Base-by-base conservation (phyloP, 92 coral and sea anemone genomes). In the Actinostola sp. region DNA sequence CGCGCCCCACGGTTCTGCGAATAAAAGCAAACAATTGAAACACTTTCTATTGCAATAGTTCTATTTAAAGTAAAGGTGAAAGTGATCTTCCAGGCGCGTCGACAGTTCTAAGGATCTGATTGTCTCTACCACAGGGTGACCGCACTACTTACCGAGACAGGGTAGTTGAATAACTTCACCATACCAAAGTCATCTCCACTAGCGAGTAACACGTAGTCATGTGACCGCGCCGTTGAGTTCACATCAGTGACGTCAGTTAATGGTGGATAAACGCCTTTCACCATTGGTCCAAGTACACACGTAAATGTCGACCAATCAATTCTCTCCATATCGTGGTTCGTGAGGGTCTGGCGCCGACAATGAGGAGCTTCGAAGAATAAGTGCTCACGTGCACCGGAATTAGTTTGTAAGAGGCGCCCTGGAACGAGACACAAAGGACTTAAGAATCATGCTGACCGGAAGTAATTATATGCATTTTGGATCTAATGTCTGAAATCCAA, bases 101-200 rank as follows among this genome's bases (percentile, higher is more conserved):
- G n/a, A n/a, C n/a, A n/a, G n/a, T n/a, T n/a, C n/a, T n/a, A n/a
- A n/a, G n/a, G n/a, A n/a, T n/a, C n/a, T n/a, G n/a, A n/a, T n/a
- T n/a, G n/a, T n/a, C n/a, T 57, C 64, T 23, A 29, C 64, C 36
- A 23, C 17, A 25, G 28, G 28, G 17, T 4, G 5, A 3, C 28
- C 42, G 11, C 42, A 36, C 2, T 52, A 51, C 74, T 69, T 65
- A 94, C 98, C 86, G 83, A 71, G 19, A 94, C 90, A 12, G 98
- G 98, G 61, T 92, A 94, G 58, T 94, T 82, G 60, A 94, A 94
- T 36, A 94, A 58, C 84, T 94, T 94, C 42, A 94, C 98, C 74
- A 79, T 63, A 66, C 98, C 98, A 92, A 94, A 94, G 72, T 94
- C 98, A 70, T 94, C 98, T 41, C 98, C 98, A 64, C 88, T 94